Conservation (phyloP, 1,140 invertebrate genomes). For the Limonius californicus region DNA sequence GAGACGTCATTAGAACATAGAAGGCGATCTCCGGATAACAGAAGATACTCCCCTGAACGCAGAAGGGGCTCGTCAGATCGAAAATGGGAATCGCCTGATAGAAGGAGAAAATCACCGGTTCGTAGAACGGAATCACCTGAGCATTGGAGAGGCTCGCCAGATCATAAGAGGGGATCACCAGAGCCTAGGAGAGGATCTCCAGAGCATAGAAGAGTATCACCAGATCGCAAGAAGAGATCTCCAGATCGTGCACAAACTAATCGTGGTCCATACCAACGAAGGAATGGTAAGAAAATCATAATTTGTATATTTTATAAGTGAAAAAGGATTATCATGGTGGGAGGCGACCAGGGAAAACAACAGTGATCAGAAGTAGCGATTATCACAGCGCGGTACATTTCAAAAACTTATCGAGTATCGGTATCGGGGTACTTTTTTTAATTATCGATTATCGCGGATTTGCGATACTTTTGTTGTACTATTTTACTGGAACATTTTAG, state of each 20-base stretch:
- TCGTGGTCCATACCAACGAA: too few species aligned
- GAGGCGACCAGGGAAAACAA: too few species aligned
- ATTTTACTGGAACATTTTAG: too few species aligned
- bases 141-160: constrained; percentile 7
- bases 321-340: not conserved
- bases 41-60: not conserved
- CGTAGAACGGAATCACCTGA: constrained; percentile 5
- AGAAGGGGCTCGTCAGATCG: constrained; percentile 15
- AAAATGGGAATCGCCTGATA: constrained; percentile 5
- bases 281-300: too few species aligned
- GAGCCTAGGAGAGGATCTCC: constrained; percentile 2
- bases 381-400: too few species aligned
- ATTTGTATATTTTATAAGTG: too few species aligned
- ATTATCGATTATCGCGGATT: too few species aligned
- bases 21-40: not conserved
- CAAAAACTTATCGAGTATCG: too few species aligned
- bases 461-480: too few species aligned
- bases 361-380: too few species aligned
- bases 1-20: not conserved
- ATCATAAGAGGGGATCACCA: constrained; percentile 2
- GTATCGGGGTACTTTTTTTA: too few species aligned
- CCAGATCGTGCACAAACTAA: not conserved
- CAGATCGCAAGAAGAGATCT: not conserved
- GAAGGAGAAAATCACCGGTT: not conserved
- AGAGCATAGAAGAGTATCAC: not conserved